These are phyloP conservation scores for Palloptera scutellata DNA, from an alignment of 2,888 invertebrate genomes.

Conservation along the genomic window DNA sequence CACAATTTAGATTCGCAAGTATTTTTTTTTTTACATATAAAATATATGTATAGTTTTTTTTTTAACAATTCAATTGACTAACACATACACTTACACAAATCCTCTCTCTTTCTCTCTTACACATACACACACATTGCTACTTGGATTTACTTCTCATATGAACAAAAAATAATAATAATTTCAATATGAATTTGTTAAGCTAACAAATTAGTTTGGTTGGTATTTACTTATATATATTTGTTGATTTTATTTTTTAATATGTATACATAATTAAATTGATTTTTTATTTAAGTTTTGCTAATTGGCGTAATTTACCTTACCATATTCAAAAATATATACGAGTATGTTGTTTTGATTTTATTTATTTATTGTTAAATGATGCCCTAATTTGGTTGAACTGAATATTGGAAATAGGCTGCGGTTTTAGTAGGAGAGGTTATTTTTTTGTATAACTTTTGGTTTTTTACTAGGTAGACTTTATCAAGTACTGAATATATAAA, in stretches of 20 bases:
- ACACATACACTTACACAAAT: constrained; percentile 13
- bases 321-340: too few species aligned
- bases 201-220: constrained; percentile 7
- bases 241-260: constrained; percentile 4
- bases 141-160: neutral
- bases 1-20: neutral
- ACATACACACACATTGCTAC: neutral
- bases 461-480: too few species aligned
- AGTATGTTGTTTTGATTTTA: too few species aligned
- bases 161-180: neutral
- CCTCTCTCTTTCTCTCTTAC: neutral
- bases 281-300: neutral
- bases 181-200: too few species aligned
- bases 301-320: constrained; percentile 4
- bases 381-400: too few species aligned
- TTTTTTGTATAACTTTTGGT: too few species aligned
- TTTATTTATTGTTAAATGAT: too few species aligned
- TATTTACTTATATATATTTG: constrained; percentile 1
- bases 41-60: neutral
- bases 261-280: constrained; percentile 7
- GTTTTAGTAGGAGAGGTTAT: too few species aligned
- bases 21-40: neutral
- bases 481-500: too few species aligned
- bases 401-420: too few species aligned
- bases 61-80: neutral